Percentiles rank a stretch among this genome's conserved stretches.
These are phyloP conservation scores for Gerris buenoi DNA, from an alignment of 1,140 invertebrate species.

Conservation along the genomic window DNA sequence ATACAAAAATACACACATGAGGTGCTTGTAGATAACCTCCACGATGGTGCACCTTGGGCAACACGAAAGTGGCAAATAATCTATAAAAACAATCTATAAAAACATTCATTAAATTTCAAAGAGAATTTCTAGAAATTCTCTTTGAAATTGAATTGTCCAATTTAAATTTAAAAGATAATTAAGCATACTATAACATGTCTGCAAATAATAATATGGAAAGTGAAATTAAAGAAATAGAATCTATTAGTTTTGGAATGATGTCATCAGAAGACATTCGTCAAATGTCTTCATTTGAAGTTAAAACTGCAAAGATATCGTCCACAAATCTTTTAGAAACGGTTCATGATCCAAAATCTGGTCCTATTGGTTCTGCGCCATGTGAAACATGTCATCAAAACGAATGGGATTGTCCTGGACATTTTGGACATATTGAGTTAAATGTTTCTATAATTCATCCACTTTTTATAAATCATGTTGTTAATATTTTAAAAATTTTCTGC, in stretches of 20 bases:
- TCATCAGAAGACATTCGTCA: neutral
- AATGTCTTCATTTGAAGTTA: neutral
- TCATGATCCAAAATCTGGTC: neutral
- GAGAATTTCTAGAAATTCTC: neutral
- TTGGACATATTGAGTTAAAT: neutral
- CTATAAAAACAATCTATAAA: neutral
- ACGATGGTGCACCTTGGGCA: neutral
- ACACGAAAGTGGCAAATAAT: neutral
- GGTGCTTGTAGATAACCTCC: neutral
- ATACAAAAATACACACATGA: neutral
- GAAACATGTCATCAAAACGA: neutral
- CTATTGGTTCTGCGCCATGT: neutral
- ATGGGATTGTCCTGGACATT: neutral
- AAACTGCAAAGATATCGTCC: neutral
- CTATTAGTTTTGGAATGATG: neutral
- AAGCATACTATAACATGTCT: neutral
- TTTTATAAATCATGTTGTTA: neutral
- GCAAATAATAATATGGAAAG: neutral
- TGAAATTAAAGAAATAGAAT: neutral
- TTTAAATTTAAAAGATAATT: neutral
- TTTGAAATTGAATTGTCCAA: neutral
- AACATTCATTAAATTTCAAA: neutral
- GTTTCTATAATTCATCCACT: neutral
- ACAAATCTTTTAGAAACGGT: neutral
- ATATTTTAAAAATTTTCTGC: neutral